These are phyloP conservation scores for Spodoptera littoralis DNA, from an alignment of 2,888 invertebrate species.

Conservation along the genomic window DNA sequence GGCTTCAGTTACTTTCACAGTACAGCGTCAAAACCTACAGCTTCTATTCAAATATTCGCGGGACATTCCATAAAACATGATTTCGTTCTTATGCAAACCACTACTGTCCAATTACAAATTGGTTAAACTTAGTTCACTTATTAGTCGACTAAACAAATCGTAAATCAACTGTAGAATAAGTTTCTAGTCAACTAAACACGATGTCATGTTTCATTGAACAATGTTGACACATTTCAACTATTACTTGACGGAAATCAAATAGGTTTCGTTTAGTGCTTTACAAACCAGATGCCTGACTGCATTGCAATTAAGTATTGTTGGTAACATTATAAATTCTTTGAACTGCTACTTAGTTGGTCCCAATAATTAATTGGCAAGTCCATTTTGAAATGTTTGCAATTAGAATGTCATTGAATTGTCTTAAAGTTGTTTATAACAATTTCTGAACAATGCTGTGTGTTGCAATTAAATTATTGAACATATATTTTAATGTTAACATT, in stretches of 20 bases:
- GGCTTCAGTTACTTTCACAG: too few species aligned
- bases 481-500: too few species aligned
- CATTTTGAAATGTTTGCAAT: slow-evolving; percentile 31
- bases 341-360: slow-evolving; percentile 37
- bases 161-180: slow-evolving; percentile 57
- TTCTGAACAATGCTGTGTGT: too few species aligned
- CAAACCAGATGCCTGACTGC: slow-evolving; percentile 65
- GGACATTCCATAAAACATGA: slow-evolving; percentile 5
- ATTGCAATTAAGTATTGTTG: slow-evolving; percentile 61
- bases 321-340: slow-evolving; percentile 33
- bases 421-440: slow-evolving; percentile 10
- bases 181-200: slow-evolving; percentile 59
- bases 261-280: slow-evolving; percentile 53
- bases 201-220: slow-evolving; percentile 55
- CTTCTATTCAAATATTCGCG: not conserved
- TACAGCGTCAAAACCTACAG: too few species aligned
- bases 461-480: too few species aligned
- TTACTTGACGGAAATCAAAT: slow-evolving; percentile 59
- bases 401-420: slow-evolving; percentile 27
- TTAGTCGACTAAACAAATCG: slow-evolving; percentile 51
- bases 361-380: slow-evolving; percentile 44
- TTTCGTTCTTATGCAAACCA: slow-evolving; percentile 18
- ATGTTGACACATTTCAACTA: slow-evolving; percentile 50
- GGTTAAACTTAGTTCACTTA: slow-evolving; percentile 34
- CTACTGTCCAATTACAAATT: slow-evolving; percentile 36